phyloP scores from a whole-genome alignment of 2,797 vertebrate genomes.

The Limnodromus scolopaceus region DNA sequence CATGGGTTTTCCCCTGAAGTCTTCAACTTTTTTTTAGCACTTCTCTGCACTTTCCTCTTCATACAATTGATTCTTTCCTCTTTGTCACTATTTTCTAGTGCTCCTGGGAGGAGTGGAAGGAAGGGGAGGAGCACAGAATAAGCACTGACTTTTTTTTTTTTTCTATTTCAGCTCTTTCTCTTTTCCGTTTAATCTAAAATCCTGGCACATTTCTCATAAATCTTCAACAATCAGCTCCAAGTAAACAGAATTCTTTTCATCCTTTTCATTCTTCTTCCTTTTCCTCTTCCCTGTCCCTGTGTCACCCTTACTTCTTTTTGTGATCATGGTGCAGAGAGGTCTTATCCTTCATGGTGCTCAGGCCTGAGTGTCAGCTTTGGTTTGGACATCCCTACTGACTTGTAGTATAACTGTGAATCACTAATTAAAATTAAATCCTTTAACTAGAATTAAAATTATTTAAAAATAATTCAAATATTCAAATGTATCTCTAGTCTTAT shows the following conservation, averaged over 20 bases:
- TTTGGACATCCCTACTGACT: neutral
- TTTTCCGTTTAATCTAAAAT: neutral
- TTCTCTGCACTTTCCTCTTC: neutral
- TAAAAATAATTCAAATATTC: neutral
- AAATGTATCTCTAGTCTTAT: neutral
- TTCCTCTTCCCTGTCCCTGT: constrained; percentile 1
- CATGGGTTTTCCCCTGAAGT: neutral
- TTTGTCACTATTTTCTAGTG: neutral
- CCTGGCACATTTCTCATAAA: neutral
- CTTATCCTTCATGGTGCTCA: neutral
- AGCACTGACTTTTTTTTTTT: neutral
- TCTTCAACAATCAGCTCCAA: neutral
- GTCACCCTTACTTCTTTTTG: neutral
- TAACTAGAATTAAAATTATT: neutral
- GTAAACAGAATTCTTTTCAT: constrained; percentile 25
- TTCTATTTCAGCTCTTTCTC: neutral
- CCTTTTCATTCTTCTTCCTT: constrained; percentile 2
- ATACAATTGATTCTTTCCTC: neutral
- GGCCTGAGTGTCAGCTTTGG: neutral
- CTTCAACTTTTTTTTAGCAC: neutral
- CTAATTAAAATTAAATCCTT: neutral
- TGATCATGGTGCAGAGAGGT: neutral
- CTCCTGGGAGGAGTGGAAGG: constrained; percentile 6
- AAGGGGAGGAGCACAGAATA: constrained; percentile 29
- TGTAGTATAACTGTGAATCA: neutral